A percentile compares a stretch with the other conserved stretches of the same genome.
Evolutionary conservation across 2,888 invertebrate species (phyloP).

Genomic region (Xanthia icteritia): DNA sequence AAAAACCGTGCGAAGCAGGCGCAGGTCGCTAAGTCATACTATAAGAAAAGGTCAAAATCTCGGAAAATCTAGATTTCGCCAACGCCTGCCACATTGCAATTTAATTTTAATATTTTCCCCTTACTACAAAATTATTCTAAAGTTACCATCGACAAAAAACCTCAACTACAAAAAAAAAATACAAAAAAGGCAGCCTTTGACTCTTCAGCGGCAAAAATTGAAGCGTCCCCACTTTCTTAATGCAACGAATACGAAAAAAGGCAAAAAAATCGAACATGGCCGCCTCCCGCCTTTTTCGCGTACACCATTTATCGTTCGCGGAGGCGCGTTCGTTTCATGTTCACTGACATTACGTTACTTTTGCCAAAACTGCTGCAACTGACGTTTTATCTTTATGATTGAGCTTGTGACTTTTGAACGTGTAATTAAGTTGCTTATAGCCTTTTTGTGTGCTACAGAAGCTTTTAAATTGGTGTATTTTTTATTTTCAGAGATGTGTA

Average conservation of each 20-base stretch:
- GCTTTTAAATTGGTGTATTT: slow-evolving; percentile 19
- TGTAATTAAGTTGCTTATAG: slow-evolving; percentile 28
- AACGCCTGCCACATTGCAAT: neutral
- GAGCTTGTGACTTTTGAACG: slow-evolving; percentile 40
- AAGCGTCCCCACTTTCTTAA: slow-evolving; percentile 52
- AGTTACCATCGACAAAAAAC: slow-evolving; percentile 10
- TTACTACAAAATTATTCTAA: slow-evolving; percentile 30
- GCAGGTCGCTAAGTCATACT: neutral
- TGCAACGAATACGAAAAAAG: slow-evolving; percentile 39
- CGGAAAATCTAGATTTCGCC: neutral
- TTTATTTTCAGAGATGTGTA: slow-evolving; percentile 18
- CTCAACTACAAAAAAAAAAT: slow-evolving; percentile 2
- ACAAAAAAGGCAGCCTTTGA: slow-evolving; percentile 40
- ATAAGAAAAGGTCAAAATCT: too few relatives aligned
- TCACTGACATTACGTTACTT: slow-evolving; percentile 42
- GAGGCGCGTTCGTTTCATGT: slow-evolving; percentile 49
- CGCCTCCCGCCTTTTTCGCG: slow-evolving; percentile 65
- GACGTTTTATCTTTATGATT: slow-evolving; percentile 64
- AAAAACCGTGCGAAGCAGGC: neutral
- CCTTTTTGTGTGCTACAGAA: neutral
- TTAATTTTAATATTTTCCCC: slow-evolving; percentile 14
- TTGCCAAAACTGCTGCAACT: slow-evolving; percentile 54
- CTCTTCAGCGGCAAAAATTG: slow-evolving; percentile 44
- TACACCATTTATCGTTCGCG: slow-evolving; percentile 61
- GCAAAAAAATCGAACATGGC: slow-evolving; percentile 60